Evolutionary conservation across 30 jellyfish, hydroid and myxozoan species (phyloP), one percentile per base, ranked within the genome.

Genomic region (Nemopilema nomurai): DNA sequence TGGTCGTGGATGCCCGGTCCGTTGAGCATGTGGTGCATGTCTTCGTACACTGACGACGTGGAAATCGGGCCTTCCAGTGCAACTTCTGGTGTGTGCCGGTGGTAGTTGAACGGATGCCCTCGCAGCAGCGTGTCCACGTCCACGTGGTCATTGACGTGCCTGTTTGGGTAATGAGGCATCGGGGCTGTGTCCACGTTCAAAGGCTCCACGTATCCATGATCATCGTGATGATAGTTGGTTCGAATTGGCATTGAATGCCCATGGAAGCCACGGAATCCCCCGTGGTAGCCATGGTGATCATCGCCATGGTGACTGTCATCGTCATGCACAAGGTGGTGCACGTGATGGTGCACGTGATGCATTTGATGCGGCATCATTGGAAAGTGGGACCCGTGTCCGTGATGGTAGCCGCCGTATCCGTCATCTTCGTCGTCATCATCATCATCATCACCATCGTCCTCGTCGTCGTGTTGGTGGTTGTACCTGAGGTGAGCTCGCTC

Each of bases 361-460:
- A 84, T 28, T 28, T 51, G 51, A 13, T 83, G 92, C 13, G 76
- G 92, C 92, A 83, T 74, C 13, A 67, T 16, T 4, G 93, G 93
- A 69, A 23, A 84, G 20, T 72, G 67, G 17, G 67, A 70, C 30
- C 74, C 92, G 8, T 1, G 87, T 13, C 65, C 28, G 21, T 62
- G 62, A 70, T 82, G 92, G 27, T 3, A 21, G 30, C 32, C 49
- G 16, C 67, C 65, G 28, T 84, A 28, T 32, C 79, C 89, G 67
- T 84, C 92, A 13, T n/a, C n/a, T n/a, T 91, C 97, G 77, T 81
- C 92, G 29, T 89, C 90, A n/a, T 90, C 94, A 41, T 90, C 97
- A 31, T 82, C 93, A 49, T 82, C 89, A 27, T 79, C 92, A 20
- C 77, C 89, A 26, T 77, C 91, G 69, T 83, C 94, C 22, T 77